Evolutionary conservation across 2,888 invertebrate genomes (phyloP).

Genomic region (Macropis europaea): DNA sequence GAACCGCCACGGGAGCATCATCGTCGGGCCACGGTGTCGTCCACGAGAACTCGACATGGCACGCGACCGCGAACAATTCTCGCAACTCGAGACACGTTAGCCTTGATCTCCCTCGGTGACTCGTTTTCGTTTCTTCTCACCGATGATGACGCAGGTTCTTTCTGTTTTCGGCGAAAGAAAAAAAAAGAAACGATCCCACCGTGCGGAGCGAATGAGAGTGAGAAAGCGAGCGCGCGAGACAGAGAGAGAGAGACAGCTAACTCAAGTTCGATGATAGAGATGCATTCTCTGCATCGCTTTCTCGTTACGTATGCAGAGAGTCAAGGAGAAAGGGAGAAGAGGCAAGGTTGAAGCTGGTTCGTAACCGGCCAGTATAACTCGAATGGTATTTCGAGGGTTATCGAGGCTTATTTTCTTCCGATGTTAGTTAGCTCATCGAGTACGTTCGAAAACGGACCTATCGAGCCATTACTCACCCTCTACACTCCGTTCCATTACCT

Average conservation of each 20-base stretch:
- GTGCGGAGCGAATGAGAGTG: background rate
- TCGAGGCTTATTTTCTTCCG: conserved; percentile 38
- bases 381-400: conserved; percentile 51
- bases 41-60: conserved; percentile 56
- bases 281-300: conserved; percentile 34
- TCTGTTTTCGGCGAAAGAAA: conserved; percentile 13
- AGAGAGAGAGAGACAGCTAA: background rate
- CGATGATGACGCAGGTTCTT: conserved; percentile 23
- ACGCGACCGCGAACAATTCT: conserved; percentile 66
- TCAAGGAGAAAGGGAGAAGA: conserved; percentile 13
- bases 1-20: background rate
- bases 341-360: conserved; percentile 28
- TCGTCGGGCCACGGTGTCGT: background rate
- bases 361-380: conserved; percentile 46
- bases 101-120: conserved; percentile 55
- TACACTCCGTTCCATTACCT: conserved; percentile 3
- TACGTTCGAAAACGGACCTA: conserved; percentile 6
- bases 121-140: conserved; percentile 20
- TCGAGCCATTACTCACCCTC: conserved; percentile 28
- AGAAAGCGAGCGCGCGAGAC: too few species aligned
- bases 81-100: conserved; percentile 64
- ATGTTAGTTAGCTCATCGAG: conserved; percentile 25
- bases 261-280: conserved; percentile 20
- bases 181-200: background rate
- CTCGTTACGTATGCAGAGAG: conserved; percentile 39